phyloP scores from a whole-genome alignment of 2,797 vertebrate genomes.

The Pipistrellus nathusii region DNA sequence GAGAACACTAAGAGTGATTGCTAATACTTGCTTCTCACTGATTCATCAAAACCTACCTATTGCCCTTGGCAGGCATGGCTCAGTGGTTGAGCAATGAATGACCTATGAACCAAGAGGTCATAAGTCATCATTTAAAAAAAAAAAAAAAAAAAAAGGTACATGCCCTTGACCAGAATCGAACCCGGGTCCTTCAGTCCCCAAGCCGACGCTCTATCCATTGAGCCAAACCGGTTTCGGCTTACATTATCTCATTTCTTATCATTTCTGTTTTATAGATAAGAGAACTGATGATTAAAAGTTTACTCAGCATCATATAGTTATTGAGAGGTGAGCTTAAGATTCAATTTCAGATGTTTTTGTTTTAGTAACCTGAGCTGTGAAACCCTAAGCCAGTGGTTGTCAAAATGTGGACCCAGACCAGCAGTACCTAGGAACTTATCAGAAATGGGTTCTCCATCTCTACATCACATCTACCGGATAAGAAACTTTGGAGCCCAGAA shows the following conservation, averaged over 20 bases:
- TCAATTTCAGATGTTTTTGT: not conserved
- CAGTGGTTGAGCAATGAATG: too few relatives aligned
- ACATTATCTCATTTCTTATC: not conserved
- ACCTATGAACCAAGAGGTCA: too few relatives aligned
- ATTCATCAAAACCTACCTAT: not conserved
- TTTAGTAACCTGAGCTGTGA: not conserved
- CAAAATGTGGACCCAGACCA: not conserved
- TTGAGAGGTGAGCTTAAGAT: not conserved
- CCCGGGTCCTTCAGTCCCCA: too few relatives aligned
- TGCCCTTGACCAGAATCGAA: too few relatives aligned
- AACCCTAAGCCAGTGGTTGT: not conserved
- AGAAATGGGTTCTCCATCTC: not conserved
- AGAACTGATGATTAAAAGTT: not conserved
- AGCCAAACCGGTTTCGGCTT: too few relatives aligned
- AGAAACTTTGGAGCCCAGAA: not conserved
- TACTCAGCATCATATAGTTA: not conserved
- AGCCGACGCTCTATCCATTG: too few relatives aligned
- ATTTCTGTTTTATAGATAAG: not conserved
- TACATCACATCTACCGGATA: not conserved
- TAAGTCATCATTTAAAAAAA: too few relatives aligned
- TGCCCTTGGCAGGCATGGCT: not conserved
- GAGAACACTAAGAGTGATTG: not conserved
- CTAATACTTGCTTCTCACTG: not conserved
- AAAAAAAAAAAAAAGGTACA: too few relatives aligned
- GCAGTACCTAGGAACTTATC: not conserved